Evolutionary conservation across 2,888 invertebrate genomes (phyloP).

Genomic region (Heliconius ismenius): DNA sequence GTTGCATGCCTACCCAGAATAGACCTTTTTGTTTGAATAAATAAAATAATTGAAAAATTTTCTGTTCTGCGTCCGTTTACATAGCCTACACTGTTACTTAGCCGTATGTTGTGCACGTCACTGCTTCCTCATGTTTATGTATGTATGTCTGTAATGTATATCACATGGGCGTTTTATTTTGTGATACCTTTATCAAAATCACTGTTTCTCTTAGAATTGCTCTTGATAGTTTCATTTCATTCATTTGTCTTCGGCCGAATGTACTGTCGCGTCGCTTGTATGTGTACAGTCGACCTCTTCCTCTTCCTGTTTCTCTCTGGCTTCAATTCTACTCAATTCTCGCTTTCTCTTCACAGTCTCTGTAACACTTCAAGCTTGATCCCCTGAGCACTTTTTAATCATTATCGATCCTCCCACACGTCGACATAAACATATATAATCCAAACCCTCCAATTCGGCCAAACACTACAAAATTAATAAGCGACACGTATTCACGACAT

Average conservation of each 20-base stretch:
- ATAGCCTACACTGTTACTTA: slow-evolving; percentile 62
- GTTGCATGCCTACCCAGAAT: slow-evolving; percentile 56
- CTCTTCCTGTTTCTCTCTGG: slow-evolving; percentile 57
- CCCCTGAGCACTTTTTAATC: slow-evolving; percentile 69
- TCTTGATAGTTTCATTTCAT: slow-evolving; percentile 81
- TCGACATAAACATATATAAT: slow-evolving; percentile 54
- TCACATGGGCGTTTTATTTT: slow-evolving; percentile 81
- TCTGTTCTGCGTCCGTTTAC: slow-evolving; percentile 50
- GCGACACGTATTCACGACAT: slow-evolving; percentile 77
- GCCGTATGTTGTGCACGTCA: slow-evolving; percentile 70
- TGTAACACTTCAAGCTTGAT: slow-evolving; percentile 74
- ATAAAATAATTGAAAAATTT: slow-evolving; percentile 54
- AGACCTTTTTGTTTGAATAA: slow-evolving; percentile 44
- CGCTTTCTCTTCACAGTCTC: slow-evolving; percentile 73
- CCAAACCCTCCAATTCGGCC: slow-evolving; percentile 64
- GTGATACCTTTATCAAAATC: slow-evolving; percentile 81
- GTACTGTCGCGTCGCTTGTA: slow-evolving; percentile 73
- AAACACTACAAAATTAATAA: slow-evolving; percentile 57
- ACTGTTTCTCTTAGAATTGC: slow-evolving; percentile 80
- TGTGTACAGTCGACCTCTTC: slow-evolving; percentile 60
- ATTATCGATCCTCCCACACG: slow-evolving; percentile 59
- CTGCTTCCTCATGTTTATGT: slow-evolving; percentile 71
- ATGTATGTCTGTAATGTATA: slow-evolving; percentile 58
- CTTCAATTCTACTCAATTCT: slow-evolving; percentile 67
- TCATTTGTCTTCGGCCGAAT: slow-evolving; percentile 76